These are phyloP conservation scores for Actias luna DNA, from an alignment of 2,888 invertebrate species.

Conservation along the genomic window DNA sequence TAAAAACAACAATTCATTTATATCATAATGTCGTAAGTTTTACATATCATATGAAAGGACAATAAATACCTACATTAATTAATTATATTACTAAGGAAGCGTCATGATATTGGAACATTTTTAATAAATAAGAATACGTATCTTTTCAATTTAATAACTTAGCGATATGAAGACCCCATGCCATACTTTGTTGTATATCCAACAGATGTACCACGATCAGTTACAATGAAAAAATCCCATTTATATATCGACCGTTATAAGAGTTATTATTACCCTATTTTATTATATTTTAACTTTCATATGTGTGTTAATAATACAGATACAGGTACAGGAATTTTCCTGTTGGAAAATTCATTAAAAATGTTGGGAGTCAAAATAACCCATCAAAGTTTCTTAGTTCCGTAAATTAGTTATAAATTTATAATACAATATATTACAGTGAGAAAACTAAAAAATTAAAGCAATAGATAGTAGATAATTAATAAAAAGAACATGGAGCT, in stretches of 20 bases:
- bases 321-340: too few relatives aligned
- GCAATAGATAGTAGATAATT: neutral
- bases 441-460: neutral
- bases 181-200: neutral
- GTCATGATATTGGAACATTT: constrained; percentile 48
- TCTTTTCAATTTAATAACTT: constrained; percentile 7
- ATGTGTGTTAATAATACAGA: too few relatives aligned
- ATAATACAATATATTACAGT: neutral
- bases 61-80: constrained; percentile 53
- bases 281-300: too few relatives aligned
- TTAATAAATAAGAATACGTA: constrained; percentile 10
- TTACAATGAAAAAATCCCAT: too few relatives aligned
- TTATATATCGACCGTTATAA: too few relatives aligned
- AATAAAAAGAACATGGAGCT: neutral
- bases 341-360: too few relatives aligned
- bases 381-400: too few relatives aligned
- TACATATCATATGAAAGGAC: constrained; percentile 13
- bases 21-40: neutral
- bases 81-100: constrained; percentile 66
- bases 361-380: too few relatives aligned
- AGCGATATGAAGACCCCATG: constrained; percentile 12
- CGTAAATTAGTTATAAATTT: too few relatives aligned
- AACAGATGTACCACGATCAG: neutral
- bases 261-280: too few relatives aligned
- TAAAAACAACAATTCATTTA: neutral